Evolutionary conservation across 2,797 vertebrate genomes (phyloP).

Genomic region (Eulemur mongoz): DNA sequence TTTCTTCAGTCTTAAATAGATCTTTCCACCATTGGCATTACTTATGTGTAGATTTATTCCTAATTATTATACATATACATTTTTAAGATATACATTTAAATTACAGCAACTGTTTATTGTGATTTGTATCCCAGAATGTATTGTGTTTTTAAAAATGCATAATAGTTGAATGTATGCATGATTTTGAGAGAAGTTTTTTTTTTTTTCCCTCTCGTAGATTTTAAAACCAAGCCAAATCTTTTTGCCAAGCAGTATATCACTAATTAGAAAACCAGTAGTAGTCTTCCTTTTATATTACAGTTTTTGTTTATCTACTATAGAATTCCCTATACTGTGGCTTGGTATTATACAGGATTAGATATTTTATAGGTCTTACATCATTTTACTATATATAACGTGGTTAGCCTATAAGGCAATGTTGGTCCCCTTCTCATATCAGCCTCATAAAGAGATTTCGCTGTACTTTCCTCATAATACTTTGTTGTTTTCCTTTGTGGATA

Average conservation of each 20-base stretch:
- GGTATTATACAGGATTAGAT: constrained; percentile 46
- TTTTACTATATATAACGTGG: neutral
- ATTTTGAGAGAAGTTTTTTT: constrained; percentile 77
- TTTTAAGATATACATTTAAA: constrained; percentile 77
- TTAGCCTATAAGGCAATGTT: constrained; percentile 75
- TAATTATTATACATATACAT: constrained; percentile 76
- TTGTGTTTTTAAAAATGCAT: constrained; percentile 72
- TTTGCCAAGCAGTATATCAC: constrained; percentile 77
- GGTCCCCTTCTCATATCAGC: constrained; percentile 36
- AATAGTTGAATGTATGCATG: constrained; percentile 75
- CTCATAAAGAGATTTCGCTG: constrained; percentile 25
- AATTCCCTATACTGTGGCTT: constrained; percentile 51
- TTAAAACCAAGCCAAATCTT: constrained; percentile 78
- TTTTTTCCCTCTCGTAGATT: constrained; percentile 64
- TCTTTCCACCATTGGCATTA: constrained; percentile 64
- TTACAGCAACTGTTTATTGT: constrained; percentile 68
- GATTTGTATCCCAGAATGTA: constrained; percentile 79
- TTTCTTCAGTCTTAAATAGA: constrained; percentile 69
- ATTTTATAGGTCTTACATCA: constrained; percentile 38
- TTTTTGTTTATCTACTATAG: constrained; percentile 67
- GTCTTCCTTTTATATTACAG: constrained; percentile 12
- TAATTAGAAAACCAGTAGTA: constrained; percentile 58
- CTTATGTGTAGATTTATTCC: constrained; percentile 73
- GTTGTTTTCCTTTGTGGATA: constrained; percentile 63
- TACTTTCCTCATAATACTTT: constrained; percentile 36